Percentiles rank a stretch among this genome's conserved stretches.
These are phyloP conservation scores for Apodemia zela DNA, from an alignment of 2,888 invertebrate genomes.

Conservation along the genomic window DNA sequence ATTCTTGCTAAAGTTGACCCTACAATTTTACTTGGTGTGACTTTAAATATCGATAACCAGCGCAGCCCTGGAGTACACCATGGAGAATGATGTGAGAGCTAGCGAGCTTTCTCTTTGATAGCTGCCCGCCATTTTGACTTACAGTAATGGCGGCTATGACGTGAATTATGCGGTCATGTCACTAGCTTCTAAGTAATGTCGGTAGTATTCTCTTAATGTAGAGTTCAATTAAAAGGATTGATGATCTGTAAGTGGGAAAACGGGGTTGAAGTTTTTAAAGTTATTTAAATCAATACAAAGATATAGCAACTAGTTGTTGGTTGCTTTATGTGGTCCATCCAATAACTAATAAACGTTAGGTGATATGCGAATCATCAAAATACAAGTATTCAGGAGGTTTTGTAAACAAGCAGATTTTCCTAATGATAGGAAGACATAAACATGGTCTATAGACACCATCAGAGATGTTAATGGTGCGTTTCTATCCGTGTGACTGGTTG, in stretches of 20 bases:
- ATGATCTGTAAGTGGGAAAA: conserved; percentile 27
- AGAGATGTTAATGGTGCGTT: too few relatives aligned
- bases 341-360: too few relatives aligned
- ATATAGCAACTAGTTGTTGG: too few relatives aligned
- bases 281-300: too few relatives aligned
- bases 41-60: background rate
- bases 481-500: too few relatives aligned
- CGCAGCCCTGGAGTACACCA: conserved; percentile 55
- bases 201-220: conserved; percentile 55
- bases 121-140: conserved; percentile 75
- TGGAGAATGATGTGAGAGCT: conserved; percentile 75
- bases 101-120: conserved; percentile 75
- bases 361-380: too few relatives aligned
- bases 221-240: conserved; percentile 56
- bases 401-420: too few relatives aligned
- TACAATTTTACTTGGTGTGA: background rate
- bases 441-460: too few relatives aligned
- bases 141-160: conserved; percentile 65
- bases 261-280: conserved; percentile 18
- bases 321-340: too few relatives aligned
- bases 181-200: conserved; percentile 65
- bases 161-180: conserved; percentile 71
- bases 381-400: too few relatives aligned
- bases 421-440: too few relatives aligned
- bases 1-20: background rate